Percentiles rank a stretch among this genome's conserved stretches.
Conservation (phyloP, 2,797 vertebrate genomes). For the Halcyon smyrnensis region DNA sequence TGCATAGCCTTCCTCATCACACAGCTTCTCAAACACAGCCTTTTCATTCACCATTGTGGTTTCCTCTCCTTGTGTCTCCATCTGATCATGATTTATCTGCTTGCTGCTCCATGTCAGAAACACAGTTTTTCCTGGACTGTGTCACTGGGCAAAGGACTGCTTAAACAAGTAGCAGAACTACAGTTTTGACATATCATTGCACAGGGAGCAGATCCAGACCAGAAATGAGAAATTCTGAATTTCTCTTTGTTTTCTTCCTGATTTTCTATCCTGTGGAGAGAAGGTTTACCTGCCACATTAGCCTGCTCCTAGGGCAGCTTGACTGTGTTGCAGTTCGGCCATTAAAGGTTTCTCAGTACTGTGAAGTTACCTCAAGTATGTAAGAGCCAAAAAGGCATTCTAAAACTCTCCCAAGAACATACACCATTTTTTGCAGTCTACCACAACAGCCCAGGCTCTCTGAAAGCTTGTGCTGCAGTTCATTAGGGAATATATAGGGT, state of each 20-base stretch:
- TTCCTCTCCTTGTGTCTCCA: not conserved
- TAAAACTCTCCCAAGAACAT: not conserved
- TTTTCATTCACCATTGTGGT: not conserved
- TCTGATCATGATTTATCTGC: not conserved
- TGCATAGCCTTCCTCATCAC: not conserved
- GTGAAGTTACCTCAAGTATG: not conserved
- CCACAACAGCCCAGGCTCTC: not conserved
- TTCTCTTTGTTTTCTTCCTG: not conserved
- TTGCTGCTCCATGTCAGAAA: not conserved
- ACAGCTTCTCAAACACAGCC: not conserved
- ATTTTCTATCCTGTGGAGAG: not conserved
- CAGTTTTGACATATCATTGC: not conserved
- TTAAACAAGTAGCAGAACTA: not conserved
- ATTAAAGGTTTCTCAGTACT: not conserved
- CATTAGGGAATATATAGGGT: not conserved
- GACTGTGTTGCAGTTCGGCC: not conserved
- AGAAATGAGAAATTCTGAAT: not conserved
- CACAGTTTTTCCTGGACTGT: not conserved
- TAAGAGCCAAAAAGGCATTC: not conserved
- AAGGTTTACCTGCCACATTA: not conserved
- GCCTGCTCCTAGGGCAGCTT: not conserved
- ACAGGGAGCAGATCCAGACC: not conserved
- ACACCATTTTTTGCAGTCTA: not conserved
- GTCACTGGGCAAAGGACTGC: not conserved
- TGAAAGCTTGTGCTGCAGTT: not conserved